Percentiles rank a stretch among this genome's conserved stretches.
Conservation (phyloP, 1,140 invertebrate genomes). For the Drosophila biarmipes region DNA sequence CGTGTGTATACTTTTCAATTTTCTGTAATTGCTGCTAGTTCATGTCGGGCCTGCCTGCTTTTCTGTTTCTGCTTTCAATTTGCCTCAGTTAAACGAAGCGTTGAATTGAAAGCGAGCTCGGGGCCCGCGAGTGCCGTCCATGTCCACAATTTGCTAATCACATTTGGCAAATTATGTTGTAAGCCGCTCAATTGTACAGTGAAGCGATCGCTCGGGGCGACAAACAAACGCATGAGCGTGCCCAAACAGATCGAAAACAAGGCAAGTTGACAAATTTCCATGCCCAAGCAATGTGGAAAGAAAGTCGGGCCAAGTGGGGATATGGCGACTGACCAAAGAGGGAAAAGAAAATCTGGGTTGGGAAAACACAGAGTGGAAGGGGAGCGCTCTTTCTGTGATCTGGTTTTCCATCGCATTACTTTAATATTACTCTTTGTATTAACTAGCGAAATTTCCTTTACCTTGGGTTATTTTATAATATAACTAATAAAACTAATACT, state of each 20-base stretch:
- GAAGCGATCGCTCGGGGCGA: conserved; percentile 46
- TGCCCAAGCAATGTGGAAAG: conserved; percentile 53
- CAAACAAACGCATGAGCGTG: conserved; percentile 11
- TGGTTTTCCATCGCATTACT: neutral
- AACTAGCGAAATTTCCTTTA: too few species aligned
- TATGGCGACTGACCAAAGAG: conserved; percentile 5
- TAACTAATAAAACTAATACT: too few species aligned
- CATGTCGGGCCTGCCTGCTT: conserved; percentile 13
- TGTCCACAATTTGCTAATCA: conserved; percentile 79
- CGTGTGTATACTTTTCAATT: conserved; percentile 71
- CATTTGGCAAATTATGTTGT: conserved; percentile 82
- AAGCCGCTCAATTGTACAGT: conserved; percentile 76
- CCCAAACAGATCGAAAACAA: conserved; percentile 23
- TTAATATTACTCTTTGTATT: neutral
- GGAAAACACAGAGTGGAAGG: conserved; percentile 9
- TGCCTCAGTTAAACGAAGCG: conserved; percentile 79
- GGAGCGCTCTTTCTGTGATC: neutral
- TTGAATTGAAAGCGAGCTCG: conserved; percentile 77
- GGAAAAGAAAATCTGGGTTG: conserved; percentile 19
- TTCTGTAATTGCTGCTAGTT: conserved; percentile 69
- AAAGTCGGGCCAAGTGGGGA: conserved; percentile 53
- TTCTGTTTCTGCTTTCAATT: conserved; percentile 63
- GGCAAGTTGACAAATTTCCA: conserved; percentile 72
- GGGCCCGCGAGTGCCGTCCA: conserved; percentile 1
- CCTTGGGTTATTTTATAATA: too few species aligned